Evolutionary conservation across 2,888 invertebrate genomes (phyloP).

Genomic region (Mesorhabditis spiculigera): DNA sequence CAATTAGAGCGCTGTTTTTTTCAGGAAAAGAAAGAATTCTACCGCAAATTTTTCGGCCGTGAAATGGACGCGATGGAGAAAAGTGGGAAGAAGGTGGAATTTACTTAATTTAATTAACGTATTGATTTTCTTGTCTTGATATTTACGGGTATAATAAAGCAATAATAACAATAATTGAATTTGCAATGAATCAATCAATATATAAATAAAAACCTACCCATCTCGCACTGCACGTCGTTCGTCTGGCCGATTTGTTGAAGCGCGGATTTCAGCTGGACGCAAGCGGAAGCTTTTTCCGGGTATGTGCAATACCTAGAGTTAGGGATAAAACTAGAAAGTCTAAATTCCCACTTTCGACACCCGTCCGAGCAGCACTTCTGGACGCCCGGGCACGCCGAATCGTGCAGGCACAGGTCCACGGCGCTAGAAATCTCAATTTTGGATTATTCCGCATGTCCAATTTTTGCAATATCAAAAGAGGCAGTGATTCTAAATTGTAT

Average conservation of each 20-base stretch:
- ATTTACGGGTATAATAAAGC: no score
- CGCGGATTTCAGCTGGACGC: slow-evolving; percentile 44
- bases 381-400: slow-evolving; percentile 45
- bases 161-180: no score
- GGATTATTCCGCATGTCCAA: no score
- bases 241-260: slow-evolving; percentile 36
- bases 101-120: neutral
- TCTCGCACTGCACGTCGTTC: slow-evolving; percentile 31
- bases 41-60: slow-evolving; percentile 30
- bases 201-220: slow-evolving; percentile 13
- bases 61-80: neutral
- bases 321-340: neutral
- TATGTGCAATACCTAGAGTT: slow-evolving; percentile 20
- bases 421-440: neutral
- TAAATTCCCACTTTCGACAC: slow-evolving; percentile 20
- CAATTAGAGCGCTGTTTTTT: neutral
- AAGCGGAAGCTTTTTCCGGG: slow-evolving; percentile 40
- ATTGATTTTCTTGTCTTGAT: no score
- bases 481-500: no score
- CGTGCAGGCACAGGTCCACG: slow-evolving; percentile 30
- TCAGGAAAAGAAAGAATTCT: slow-evolving; percentile 25
- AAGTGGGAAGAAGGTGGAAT: neutral
- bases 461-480: no score
- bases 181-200: no score
- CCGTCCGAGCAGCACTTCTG: slow-evolving; percentile 55